Evolutionary conservation across 2,888 invertebrate genomes (phyloP).

Genomic region (Cheilosia soror): DNA sequence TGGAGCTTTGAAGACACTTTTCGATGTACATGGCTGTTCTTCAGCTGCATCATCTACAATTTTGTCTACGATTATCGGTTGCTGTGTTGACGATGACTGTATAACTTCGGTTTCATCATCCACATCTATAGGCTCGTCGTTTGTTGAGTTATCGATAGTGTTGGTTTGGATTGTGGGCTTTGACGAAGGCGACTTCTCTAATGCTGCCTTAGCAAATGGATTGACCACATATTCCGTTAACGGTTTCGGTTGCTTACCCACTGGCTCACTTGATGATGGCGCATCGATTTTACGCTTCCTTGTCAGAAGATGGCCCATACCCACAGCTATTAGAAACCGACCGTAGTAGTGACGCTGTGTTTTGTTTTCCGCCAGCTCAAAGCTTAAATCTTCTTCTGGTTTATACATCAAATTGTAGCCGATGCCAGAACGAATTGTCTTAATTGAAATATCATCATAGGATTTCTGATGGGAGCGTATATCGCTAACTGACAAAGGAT

Average conservation of each 20-base stretch:
- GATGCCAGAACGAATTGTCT: slow-evolving; percentile 70
- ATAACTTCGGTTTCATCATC: background rate
- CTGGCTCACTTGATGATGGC: background rate
- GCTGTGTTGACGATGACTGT: background rate
- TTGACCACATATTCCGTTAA: slow-evolving; percentile 70
- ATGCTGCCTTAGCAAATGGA: slow-evolving; percentile 70
- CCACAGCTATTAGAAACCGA: slow-evolving; percentile 80
- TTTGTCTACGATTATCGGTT: background rate
- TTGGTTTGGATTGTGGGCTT: background rate
- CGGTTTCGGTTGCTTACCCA: slow-evolving; percentile 31
- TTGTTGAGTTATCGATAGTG: background rate
- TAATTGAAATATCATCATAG: slow-evolving; percentile 79
- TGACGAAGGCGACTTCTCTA: slow-evolving; percentile 15
- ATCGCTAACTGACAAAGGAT: slow-evolving; percentile 77
- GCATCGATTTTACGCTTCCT: slow-evolving; percentile 67
- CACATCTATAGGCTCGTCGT: background rate
- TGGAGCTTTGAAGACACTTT: slow-evolving; percentile 6
- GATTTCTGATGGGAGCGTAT: slow-evolving; percentile 82
- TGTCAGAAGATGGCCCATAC: slow-evolving; percentile 77
- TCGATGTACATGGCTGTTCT: slow-evolving; percentile 24
- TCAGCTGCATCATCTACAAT: slow-evolving; percentile 26
- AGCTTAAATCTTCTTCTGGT: slow-evolving; percentile 77
- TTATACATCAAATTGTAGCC: slow-evolving; percentile 78
- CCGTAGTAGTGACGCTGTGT: slow-evolving; percentile 79
- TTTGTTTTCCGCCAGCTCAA: slow-evolving; percentile 77